Percentiles rank a stretch among this genome's conserved stretches.
phyloP scores from a whole-genome alignment of 1,140 invertebrate genomes.

The Drosophila kurseongensis region DNA sequence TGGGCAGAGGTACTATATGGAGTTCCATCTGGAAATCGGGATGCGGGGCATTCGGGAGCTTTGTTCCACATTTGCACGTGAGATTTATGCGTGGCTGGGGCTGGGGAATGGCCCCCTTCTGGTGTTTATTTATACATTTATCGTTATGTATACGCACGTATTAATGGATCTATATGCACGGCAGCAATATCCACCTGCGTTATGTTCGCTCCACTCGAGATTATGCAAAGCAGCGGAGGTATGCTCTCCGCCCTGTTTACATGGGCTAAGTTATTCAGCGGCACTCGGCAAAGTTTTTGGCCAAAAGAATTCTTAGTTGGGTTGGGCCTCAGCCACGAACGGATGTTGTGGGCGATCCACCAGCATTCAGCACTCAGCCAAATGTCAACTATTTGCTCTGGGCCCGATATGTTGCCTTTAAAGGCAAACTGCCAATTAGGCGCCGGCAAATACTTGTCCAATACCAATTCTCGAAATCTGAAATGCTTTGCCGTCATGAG shows the following conservation, averaged over 20 bases:
- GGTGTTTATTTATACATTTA: constrained; percentile 74
- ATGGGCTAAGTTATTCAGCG: constrained; percentile 38
- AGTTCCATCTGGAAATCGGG: constrained; percentile 21
- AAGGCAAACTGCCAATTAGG: constrained; percentile 68
- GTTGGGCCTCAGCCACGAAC: constrained; percentile 44
- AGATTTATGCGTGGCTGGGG: constrained; percentile 74
- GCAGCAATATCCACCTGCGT: constrained; percentile 49
- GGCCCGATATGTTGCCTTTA: constrained; percentile 40
- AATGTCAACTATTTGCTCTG: constrained; percentile 66
- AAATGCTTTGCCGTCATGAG: constrained; percentile 10
- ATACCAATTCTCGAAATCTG: background rate
- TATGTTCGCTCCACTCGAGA: constrained; percentile 19
- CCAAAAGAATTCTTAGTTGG: constrained; percentile 39
- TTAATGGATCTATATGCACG: constrained; percentile 24
- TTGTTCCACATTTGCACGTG: constrained; percentile 79
- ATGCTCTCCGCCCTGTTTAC: constrained; percentile 43
- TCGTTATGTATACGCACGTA: constrained; percentile 52
- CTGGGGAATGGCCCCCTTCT: constrained; percentile 33
- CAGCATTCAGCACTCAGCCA: constrained; percentile 9
- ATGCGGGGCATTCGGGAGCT: constrained; percentile 42
- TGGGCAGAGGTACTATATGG: constrained; percentile 1
- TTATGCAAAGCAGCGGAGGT: constrained; percentile 58
- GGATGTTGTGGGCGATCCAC: constrained; percentile 69
- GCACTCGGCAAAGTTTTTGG: constrained; percentile 33
- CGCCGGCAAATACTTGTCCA: constrained; percentile 18